Percentiles rank a stretch among this genome's conserved stretches.
These are phyloP conservation scores for Epinephelus malabaricus DNA, from an alignment of 2,797 vertebrate genomes.

Conservation along the genomic window DNA sequence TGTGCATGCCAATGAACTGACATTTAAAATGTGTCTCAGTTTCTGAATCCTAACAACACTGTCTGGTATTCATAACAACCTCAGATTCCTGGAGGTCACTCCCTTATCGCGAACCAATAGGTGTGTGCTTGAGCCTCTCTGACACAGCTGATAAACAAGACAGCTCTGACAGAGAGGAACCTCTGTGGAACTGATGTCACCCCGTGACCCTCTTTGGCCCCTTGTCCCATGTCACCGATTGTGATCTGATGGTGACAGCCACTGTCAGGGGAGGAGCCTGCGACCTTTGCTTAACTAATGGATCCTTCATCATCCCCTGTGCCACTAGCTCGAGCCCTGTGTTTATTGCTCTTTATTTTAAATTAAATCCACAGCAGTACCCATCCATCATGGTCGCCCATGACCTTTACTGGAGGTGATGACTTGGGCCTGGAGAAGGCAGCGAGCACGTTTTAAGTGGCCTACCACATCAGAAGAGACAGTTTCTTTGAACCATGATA, in stretches of 20 bases:
- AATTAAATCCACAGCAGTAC: conserved; percentile 84
- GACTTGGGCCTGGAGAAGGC: conserved; percentile 75
- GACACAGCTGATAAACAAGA: conserved; percentile 85
- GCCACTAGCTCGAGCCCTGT: conserved; percentile 68
- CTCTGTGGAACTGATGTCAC: conserved; percentile 52
- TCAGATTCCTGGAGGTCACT: conserved; percentile 27
- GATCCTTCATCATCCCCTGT: conserved; percentile 83
- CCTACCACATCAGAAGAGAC: conserved; percentile 32
- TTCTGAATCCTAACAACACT: conserved; percentile 82
- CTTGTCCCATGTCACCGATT: conserved; percentile 65
- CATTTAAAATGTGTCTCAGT: conserved; percentile 76
- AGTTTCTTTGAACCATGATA: conserved; percentile 27
- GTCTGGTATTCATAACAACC: conserved; percentile 42
- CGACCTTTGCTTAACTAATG: conserved; percentile 92
- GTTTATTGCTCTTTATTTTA: conserved; percentile 88
- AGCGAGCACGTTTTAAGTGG: conserved; percentile 55
- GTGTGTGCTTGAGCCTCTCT: conserved; percentile 82
- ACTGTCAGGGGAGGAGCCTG: conserved; percentile 83
- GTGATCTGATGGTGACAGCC: conserved; percentile 77
- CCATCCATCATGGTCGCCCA: conserved; percentile 84
- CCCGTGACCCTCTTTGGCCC: conserved; percentile 81
- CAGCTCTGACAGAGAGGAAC: conserved; percentile 59
- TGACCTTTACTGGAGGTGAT: conserved; percentile 87
- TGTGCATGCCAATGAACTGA: conserved; percentile 41
- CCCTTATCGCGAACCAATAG: conserved; percentile 55